These are phyloP conservation scores for Cephalophus harveyi DNA, from an alignment of 2,113 vertebrate species.

Conservation along the genomic window DNA sequence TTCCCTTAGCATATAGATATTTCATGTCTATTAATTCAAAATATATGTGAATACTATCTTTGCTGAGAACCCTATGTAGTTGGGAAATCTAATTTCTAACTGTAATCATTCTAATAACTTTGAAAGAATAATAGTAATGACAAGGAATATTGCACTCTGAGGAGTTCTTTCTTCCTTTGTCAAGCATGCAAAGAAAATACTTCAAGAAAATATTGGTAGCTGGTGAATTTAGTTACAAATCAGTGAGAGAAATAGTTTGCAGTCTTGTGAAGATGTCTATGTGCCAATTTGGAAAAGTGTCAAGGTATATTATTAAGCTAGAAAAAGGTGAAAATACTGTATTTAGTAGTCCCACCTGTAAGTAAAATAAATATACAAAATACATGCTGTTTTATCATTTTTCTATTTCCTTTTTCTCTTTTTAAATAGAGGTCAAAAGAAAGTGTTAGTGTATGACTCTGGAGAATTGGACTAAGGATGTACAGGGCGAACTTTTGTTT, in stretches of 20 bases:
- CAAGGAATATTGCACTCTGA: background rate
- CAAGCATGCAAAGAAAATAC: background rate
- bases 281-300: background rate
- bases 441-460: background rate
- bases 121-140: background rate
- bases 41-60: background rate
- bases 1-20: background rate
- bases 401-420: background rate
- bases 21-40: background rate
- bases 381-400: background rate
- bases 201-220: background rate
- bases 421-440: background rate
- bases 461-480: background rate
- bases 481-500: background rate
- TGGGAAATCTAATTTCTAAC: background rate
- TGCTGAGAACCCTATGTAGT: background rate
- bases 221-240: background rate
- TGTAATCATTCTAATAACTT: background rate
- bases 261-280: background rate
- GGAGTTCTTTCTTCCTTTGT: background rate
- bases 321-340: background rate
- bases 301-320: background rate
- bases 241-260: background rate
- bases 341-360: background rate
- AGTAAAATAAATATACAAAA: background rate